Evolutionary conservation across 2,113 vertebrate species (phyloP).

Genomic region (Nettapus auritus): DNA sequence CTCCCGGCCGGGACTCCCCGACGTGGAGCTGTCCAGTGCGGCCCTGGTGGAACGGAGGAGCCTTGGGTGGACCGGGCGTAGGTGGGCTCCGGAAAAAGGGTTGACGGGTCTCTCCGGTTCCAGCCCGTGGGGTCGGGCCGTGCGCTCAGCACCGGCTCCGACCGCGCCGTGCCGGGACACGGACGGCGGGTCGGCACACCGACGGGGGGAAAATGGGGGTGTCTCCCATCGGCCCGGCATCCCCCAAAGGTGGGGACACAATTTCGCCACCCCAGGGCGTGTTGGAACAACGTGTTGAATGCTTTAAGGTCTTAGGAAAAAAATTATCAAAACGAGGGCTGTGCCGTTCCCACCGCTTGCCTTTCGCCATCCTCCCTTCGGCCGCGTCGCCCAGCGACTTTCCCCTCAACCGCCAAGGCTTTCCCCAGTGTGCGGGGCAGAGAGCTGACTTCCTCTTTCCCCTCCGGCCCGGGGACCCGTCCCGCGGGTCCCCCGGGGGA

Average conservation of each 20-base stretch:
- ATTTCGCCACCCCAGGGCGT: background rate
- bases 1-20: too few relatives aligned
- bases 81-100: background rate
- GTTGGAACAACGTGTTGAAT: background rate
- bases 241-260: background rate
- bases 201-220: background rate
- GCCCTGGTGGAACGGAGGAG: background rate
- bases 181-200: background rate
- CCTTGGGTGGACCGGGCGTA: background rate
- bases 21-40: background rate
- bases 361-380: background rate
- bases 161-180: background rate
- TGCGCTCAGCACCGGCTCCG: fast-evolving
- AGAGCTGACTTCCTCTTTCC: background rate
- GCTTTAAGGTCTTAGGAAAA: background rate
- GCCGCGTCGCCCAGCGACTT: background rate
- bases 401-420: fast-evolving
- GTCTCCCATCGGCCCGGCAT: background rate
- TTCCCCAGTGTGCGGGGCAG: background rate
- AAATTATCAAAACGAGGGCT: background rate
- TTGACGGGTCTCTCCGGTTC: too few relatives aligned
- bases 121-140: background rate
- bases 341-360: background rate
- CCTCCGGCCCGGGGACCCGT: background rate
- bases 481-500: background rate